Evolutionary conservation across 2,797 vertebrate genomes (phyloP).

Genomic region (Channa striata): DNA sequence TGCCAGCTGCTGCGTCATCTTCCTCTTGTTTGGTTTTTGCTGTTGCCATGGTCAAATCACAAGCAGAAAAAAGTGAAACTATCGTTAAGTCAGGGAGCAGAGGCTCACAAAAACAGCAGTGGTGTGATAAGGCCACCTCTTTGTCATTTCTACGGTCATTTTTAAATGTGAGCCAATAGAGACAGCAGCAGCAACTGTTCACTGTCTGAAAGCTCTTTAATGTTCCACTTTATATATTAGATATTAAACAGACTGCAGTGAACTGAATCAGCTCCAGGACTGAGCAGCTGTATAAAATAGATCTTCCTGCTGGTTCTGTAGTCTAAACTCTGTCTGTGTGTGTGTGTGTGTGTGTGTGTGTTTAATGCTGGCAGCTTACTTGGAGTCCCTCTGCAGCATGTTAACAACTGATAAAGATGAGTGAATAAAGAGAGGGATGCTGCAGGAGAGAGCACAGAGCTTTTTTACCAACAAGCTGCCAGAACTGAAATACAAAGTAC

Average conservation of each 20-base stretch:
- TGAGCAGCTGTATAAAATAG: constrained; percentile 16
- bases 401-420: constrained; percentile 64
- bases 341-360: constrained; percentile 28
- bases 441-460: constrained; percentile 27
- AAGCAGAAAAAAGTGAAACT: neutral
- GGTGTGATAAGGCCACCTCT: neutral
- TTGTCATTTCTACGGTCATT: neutral
- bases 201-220: neutral
- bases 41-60: neutral
- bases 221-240: neutral
- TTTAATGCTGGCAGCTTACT: constrained; percentile 43
- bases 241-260: constrained; percentile 21
- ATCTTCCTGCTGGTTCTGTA: neutral
- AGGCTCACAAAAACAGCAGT: neutral
- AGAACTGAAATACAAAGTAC: constrained; percentile 4
- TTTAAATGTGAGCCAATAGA: neutral
- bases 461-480: constrained; percentile 19
- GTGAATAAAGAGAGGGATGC: constrained; percentile 37
- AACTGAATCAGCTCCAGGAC: constrained; percentile 21
- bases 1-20: neutral
- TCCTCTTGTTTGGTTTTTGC: neutral
- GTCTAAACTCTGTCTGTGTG: neutral
- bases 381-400: constrained; percentile 54
- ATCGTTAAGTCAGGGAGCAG: neutral
- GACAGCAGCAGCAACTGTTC: neutral